Base-by-base conservation (phyloP, 2,797 vertebrate genomes). In the Esox lucius region DNA sequence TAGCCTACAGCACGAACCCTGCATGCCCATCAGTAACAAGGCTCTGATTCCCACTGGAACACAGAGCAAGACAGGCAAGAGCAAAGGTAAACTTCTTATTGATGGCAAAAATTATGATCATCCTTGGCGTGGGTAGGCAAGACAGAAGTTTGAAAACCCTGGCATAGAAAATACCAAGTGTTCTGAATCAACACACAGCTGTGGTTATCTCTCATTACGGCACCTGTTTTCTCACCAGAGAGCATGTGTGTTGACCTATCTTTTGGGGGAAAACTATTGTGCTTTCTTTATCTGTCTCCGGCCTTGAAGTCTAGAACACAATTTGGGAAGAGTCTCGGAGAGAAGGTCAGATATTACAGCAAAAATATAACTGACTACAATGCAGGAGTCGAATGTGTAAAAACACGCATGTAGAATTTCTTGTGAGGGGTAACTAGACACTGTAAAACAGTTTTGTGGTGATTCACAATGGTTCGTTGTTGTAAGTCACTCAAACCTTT, bases 161-260 rank as follows among this genome's bases (percentile, higher is more conserved):
- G 9, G 42, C 12, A 13, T 13, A 46, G 42, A 13, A 46, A 46
- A 46, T 13, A 46, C 42, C 42, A 46, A 12, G 42, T 13, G 6
- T 46, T 46, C 42, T 6, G 39, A 42, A 42, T 42, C 2, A 42
- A 26, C 24, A 6, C 12, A 31, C 62, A 64, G 62, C 2, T 33
- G 62, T 64, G 24, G 15, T 5, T 15, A 9, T 28, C 31, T 28
- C 66, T 22, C 22, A 48, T 24, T 6, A 15, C 16, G 42, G 16
- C 68, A 49, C 68, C 68, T 70, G 46, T 46, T 70, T 49, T 70
- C 46, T 46, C 68, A 51, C 11, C 66, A 26, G 12, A 6, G 19
- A 24, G 24, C 5, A 19, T 49, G 12, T 69, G 46, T 28, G 68
- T 28, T 17, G 5, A 48, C 31, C 16, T 70, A 48, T 70, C 42